These are phyloP conservation scores for Onychostoma macrolepis DNA, from an alignment of 2,113 vertebrate species.

Conservation along the genomic window DNA sequence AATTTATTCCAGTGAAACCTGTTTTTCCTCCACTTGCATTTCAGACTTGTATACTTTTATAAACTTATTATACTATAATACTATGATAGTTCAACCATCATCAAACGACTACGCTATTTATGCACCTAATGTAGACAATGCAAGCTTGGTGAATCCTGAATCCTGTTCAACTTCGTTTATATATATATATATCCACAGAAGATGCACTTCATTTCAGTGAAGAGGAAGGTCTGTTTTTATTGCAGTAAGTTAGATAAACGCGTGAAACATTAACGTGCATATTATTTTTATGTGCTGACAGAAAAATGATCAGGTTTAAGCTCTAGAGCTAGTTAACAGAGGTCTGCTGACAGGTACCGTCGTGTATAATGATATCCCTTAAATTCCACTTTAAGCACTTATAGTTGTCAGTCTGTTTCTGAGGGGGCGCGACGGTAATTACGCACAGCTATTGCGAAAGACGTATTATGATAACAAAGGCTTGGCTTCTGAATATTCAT, in stretches of 20 bases:
- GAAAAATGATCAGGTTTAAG: slow-evolving; percentile 14
- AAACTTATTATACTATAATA: neutral
- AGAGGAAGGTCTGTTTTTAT: neutral
- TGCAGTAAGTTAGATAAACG: neutral
- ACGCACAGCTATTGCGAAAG: slow-evolving; percentile 45
- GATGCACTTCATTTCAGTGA: neutral
- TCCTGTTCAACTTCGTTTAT: neutral
- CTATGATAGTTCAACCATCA: neutral
- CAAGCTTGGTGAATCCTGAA: neutral
- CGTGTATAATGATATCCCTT: slow-evolving; percentile 52
- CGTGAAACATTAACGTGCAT: neutral
- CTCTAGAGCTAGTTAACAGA: neutral
- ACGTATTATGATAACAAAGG: neutral
- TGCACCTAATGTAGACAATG: neutral
- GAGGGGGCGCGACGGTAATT: slow-evolving; percentile 26
- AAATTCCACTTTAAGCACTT: slow-evolving; percentile 47
- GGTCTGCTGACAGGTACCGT: slow-evolving; percentile 25
- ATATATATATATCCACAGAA: neutral
- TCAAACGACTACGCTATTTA: neutral
- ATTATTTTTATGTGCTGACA: slow-evolving; percentile 41
- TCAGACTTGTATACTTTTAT: neutral
- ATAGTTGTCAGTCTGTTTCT: slow-evolving; percentile 20
- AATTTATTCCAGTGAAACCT: neutral
- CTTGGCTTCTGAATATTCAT: neutral
- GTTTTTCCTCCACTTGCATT: neutral